These are phyloP conservation scores for Leucoma salicis DNA, from an alignment of 2,888 invertebrate genomes.

Conservation along the genomic window DNA sequence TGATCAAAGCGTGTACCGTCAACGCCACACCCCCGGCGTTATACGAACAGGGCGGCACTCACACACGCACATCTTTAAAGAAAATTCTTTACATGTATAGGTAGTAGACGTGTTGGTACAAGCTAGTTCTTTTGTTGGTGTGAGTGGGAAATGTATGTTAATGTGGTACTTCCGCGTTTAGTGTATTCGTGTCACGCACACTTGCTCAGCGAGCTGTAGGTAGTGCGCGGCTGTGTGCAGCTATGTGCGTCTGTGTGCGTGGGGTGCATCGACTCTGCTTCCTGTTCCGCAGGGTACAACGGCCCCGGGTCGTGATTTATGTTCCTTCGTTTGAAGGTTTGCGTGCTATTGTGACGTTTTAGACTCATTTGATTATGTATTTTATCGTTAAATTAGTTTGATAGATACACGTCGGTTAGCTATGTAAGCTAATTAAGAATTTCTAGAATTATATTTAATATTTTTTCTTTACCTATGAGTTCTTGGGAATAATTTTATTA, in stretches of 20 bases:
- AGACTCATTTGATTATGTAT: slow-evolving; percentile 44
- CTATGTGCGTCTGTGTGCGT: too few species aligned
- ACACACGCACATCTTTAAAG: slow-evolving; percentile 47
- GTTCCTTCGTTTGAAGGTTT: slow-evolving; percentile 62
- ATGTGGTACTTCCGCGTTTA: slow-evolving; percentile 73
- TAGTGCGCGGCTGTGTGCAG: slow-evolving; percentile 14
- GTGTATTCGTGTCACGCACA: slow-evolving; percentile 69
- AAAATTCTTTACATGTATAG: slow-evolving; percentile 33
- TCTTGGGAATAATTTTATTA: too few species aligned
- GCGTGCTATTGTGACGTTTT: slow-evolving; percentile 71
- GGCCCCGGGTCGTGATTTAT: slow-evolving; percentile 74
- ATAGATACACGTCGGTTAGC: slow-evolving; percentile 39
- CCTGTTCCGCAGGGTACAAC: slow-evolving; percentile 74
- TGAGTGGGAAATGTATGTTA: slow-evolving; percentile 71
- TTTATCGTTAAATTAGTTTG: slow-evolving; percentile 36
- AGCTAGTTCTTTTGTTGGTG: slow-evolving; percentile 38
- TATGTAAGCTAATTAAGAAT: slow-evolving; percentile 17
- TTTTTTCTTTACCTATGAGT: too few species aligned
- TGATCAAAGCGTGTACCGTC: slow-evolving; percentile 38
- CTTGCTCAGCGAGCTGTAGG: slow-evolving; percentile 20
- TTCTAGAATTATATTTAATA: slow-evolving; percentile 10
- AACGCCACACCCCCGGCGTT: slow-evolving; percentile 66
- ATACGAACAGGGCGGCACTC: slow-evolving; percentile 66
- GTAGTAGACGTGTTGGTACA: slow-evolving; percentile 41
- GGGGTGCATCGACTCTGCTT: slow-evolving; percentile 78